Percentiles rank a stretch among this genome's conserved stretches.
Conservation (phyloP, 2,888 invertebrate species). For the Synergus umbraculus region DNA sequence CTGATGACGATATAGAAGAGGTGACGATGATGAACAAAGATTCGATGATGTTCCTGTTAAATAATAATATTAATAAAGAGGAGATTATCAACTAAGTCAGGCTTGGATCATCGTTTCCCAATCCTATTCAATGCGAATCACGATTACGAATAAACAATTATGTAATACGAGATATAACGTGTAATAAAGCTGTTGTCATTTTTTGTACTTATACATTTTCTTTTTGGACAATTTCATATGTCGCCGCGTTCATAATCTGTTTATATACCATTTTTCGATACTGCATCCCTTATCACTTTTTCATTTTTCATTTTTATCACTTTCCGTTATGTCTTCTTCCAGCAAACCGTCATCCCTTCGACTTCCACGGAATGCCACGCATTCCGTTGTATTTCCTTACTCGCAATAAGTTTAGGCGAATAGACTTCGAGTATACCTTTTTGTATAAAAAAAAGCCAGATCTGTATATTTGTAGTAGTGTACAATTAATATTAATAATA, state of each 20-base stretch:
- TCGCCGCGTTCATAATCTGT: constrained; percentile 49
- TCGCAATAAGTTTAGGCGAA: constrained; percentile 53
- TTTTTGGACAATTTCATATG: constrained; percentile 62
- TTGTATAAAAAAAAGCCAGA: constrained; percentile 63
- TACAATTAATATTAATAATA: constrained; percentile 68
- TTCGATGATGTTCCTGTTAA: constrained; percentile 77
- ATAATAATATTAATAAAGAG: constrained; percentile 72
- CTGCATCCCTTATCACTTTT: constrained; percentile 30
- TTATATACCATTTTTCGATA: constrained; percentile 27
- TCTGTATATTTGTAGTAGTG: constrained; percentile 76
- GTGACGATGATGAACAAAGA: constrained; percentile 72
- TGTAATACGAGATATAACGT: constrained; percentile 53
- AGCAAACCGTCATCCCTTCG: constrained; percentile 49
- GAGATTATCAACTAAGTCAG: constrained; percentile 72
- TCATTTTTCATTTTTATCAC: constrained; percentile 41
- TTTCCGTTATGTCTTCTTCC: constrained; percentile 11
- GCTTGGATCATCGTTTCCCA: constrained; percentile 57
- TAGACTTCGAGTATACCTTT: constrained; percentile 63
- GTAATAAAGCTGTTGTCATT: constrained; percentile 70
- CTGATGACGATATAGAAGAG: constrained; percentile 61
- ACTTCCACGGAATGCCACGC: constrained; percentile 31
- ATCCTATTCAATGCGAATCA: constrained; percentile 27
- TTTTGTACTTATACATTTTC: constrained; percentile 70
- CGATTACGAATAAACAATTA: constrained; percentile 56
- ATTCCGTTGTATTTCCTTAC: constrained; percentile 46